Base-by-base conservation (phyloP, 2,113 vertebrate genomes). In the Verasper variegatus region DNA sequence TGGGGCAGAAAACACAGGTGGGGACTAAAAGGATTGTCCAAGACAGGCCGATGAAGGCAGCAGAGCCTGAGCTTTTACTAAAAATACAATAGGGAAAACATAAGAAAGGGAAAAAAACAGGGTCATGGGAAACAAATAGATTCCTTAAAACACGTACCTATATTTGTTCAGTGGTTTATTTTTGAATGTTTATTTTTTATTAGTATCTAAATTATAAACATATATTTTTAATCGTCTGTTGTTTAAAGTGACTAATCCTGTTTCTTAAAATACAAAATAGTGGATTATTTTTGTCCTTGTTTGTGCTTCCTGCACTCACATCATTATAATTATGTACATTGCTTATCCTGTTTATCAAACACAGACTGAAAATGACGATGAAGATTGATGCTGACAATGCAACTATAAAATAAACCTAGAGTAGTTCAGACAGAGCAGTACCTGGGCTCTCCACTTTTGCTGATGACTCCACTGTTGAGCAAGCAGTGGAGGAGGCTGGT, bases 21-120 rank as follows among this genome's bases (percentile, higher is more conserved):
- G 87, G 93, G 24, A 96, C 97, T 51, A 99, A 92, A 18, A 98
- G 91, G 87, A 96, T 97, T 18, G 96, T 98, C 98, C 98, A 99
- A 23, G 96, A 96, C 81, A 99, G 86, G 0, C 96, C 96, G 76
- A 97, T 87, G 58, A 96, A 92, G 49, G 98, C 96, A 0, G 97
- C 96, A 0, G 97, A 96, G 17, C 96, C 96, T 0, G 95, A 95
- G 93, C 96, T 95, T 93, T 98, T 98, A 91, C 98, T 99, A 93
- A 24, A 68, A 87, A 79, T 57, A 72, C 11, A 42, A 68, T 1
- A 40, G n/a, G 8, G 5, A 4, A 66, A 68, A 3, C 9, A 67
- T 61, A 1, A 51, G 0, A 56, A 12, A 23, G 1, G 20, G 0
- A 5, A 27, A 13, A 70, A 17, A 18, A 68, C 14, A 62, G 2